A percentile compares a stretch with the other conserved stretches of the same genome.
Conservation (phyloP, 2,113 vertebrate species). For the Bolborhynchus lineola region DNA sequence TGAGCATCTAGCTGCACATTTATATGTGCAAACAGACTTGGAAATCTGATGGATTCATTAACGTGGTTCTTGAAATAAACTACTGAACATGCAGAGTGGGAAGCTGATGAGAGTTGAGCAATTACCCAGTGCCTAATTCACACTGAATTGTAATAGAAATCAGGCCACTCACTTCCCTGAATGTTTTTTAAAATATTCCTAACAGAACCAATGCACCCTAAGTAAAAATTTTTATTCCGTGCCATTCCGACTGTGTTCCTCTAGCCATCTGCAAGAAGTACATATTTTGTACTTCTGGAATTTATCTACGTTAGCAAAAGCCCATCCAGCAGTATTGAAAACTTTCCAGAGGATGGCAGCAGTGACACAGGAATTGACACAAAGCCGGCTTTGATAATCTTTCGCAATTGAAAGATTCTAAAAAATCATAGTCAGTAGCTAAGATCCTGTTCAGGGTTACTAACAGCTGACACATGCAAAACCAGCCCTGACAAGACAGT, state of each 20-base stretch:
- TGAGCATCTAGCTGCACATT: slow-evolving; percentile 34
- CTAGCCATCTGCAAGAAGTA: background rate
- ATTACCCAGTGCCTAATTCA: background rate
- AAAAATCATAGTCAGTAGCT: background rate
- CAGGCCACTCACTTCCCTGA: no score
- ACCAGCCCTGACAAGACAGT: slow-evolving; percentile 20
- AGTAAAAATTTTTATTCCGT: background rate
- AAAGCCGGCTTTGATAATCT: background rate
- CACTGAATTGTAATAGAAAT: background rate
- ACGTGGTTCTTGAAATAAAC: background rate
- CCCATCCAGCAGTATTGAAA: background rate
- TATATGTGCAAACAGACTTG: slow-evolving; percentile 39
- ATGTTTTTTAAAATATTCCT: background rate
- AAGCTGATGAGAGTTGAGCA: background rate
- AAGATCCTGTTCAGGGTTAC: slow-evolving; percentile 4
- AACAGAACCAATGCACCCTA: background rate
- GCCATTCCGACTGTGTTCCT: background rate
- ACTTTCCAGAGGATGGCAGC: slow-evolving; percentile 72
- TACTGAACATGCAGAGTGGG: background rate
- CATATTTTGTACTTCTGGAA: background rate
- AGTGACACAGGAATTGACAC: background rate
- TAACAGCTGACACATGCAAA: slow-evolving; percentile 39
- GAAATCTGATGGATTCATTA: slow-evolving; percentile 17
- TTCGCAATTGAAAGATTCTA: background rate
- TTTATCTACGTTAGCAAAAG: background rate